Conservation (phyloP, 2,113 vertebrate genomes). For the Tichodroma muraria region DNA sequence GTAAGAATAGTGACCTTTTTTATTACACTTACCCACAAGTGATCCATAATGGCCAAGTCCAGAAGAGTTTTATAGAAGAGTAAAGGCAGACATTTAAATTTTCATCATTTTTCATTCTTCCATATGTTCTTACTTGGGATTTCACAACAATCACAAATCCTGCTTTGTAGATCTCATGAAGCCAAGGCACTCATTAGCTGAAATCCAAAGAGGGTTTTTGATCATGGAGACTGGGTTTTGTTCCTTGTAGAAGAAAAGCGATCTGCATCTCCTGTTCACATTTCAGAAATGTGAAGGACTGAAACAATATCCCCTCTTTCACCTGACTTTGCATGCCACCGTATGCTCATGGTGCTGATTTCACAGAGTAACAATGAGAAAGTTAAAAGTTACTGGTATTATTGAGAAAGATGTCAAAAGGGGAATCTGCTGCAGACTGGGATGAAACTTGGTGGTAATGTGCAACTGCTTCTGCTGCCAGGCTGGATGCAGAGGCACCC, state of each 20-base stretch:
- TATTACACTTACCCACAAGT: not conserved
- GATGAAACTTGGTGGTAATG: not conserved
- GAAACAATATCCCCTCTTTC: not conserved
- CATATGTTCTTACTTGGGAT: not conserved
- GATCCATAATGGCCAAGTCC: not conserved
- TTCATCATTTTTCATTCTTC: not conserved
- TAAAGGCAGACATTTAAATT: not conserved
- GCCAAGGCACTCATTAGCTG: not conserved
- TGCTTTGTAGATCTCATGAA: not conserved
- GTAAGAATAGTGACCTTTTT: not conserved
- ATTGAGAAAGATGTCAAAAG: not conserved
- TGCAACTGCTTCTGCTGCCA: not conserved
- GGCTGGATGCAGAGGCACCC: not conserved
- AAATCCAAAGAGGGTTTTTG: not conserved
- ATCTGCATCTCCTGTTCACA: not conserved
- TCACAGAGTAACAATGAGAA: not conserved
- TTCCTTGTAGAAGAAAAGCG: not conserved
- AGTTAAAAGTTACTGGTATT: not conserved
- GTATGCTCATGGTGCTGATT: not conserved
- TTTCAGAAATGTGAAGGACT: not conserved
- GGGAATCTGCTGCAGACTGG: not conserved
- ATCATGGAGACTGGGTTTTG: not conserved
- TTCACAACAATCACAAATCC: not conserved
- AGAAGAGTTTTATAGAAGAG: not conserved
- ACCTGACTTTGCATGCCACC: not conserved